Evolutionary conservation across 1,140 invertebrate species (phyloP).

Genomic region (Centruroides sculpturatus): DNA sequence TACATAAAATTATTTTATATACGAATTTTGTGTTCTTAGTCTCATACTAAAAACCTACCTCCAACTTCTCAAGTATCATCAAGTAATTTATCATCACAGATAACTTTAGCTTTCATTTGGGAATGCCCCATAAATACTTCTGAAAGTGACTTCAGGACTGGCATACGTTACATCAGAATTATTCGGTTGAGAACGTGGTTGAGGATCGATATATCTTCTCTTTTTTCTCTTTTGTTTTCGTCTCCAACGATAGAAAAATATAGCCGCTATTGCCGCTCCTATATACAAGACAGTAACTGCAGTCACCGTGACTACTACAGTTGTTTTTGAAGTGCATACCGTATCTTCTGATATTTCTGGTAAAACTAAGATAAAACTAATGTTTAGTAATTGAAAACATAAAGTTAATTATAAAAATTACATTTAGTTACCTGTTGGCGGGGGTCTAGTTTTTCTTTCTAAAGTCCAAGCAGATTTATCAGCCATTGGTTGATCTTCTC

Average conservation of each 20-base stretch:
- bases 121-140: slow-evolving; percentile 13
- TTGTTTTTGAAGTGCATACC: slow-evolving; percentile 13
- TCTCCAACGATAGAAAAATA: slow-evolving; percentile 9
- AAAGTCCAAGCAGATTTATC: neutral
- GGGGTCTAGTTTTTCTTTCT: neutral
- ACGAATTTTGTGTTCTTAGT: too few species aligned
- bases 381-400: too few species aligned
- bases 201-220: slow-evolving; percentile 1
- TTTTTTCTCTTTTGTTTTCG: slow-evolving; percentile 11
- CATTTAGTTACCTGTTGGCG: neutral
- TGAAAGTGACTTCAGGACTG: slow-evolving; percentile 12
- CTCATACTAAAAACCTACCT: too few species aligned
- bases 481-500: slow-evolving; percentile 7
- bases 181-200: slow-evolving; percentile 4
- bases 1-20: too few species aligned
- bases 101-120: neutral
- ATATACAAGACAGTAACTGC: slow-evolving; percentile 9
- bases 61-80: too few species aligned
- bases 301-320: slow-evolving; percentile 9
- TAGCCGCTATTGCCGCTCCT: slow-evolving; percentile 5
- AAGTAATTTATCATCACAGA: too few species aligned
- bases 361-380: too few species aligned
- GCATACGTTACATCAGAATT: slow-evolving; percentile 12
- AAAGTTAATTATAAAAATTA: neutral
- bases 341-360: slow-evolving; percentile 1